Base-by-base conservation (phyloP, 2,797 vertebrate species). In the Mastacembelus armatus region DNA sequence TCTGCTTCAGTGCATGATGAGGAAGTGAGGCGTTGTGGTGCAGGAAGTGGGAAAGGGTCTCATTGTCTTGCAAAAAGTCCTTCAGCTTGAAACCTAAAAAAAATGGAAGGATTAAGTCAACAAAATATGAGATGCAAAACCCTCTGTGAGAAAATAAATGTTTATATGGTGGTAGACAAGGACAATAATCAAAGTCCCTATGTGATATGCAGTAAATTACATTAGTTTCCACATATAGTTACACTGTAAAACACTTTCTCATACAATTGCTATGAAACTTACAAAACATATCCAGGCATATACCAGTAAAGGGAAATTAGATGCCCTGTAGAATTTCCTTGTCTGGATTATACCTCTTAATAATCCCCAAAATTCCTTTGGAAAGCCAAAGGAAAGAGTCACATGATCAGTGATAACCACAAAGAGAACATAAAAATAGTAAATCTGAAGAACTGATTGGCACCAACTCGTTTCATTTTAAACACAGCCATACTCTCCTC, bases 21-120 rank as follows among this genome's bases (percentile, higher is more conserved):
- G 97, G 92, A 79, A 98, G 89, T 18, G 96, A 96, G 14, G 95
- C 88, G 29, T 98, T 98, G 65, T 89, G 91, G 71, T 90, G 90
- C 44, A 99, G 93, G 89, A 99, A 98, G 63, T 90, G 92, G 44
- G 97, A 96, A 60, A 99, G 92, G 0, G 95, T 97, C 89, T 98
- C 97, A 4, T 96, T 91, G 81, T 96, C 95, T 77, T 82, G 79
- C 77, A 99, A 90, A 62, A 98, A 98, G 92, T 99, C 95, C 81
- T 92, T 95, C 81, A 99, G 90, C 83, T 95, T 98, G 87, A 98
- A 91, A 67, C 90, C 98, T 99, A 80, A 1, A n/a, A 27, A 16
- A 2, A 22, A 51, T 1, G 40, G 2, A 63, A 14, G 24, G 11
- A 63, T 26, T 32, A 48, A 35, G 18, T 67, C 18, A 48, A 38